Conservation (phyloP, 2,113 vertebrate genomes). For the Sander lucioperca region DNA sequence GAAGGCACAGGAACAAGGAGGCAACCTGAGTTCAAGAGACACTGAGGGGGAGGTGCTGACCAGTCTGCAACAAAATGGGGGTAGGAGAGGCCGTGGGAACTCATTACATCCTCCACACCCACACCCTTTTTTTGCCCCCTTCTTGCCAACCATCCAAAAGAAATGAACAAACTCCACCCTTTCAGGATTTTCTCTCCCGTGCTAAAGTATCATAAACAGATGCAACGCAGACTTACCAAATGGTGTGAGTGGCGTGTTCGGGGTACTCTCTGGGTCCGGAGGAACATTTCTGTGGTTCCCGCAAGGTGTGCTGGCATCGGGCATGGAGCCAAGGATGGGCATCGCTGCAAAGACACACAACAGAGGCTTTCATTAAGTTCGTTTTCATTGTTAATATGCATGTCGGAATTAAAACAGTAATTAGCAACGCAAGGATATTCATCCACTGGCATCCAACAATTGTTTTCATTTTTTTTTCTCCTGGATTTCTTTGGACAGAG, state of each 20-base stretch:
- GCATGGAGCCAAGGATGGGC: conserved; percentile 91
- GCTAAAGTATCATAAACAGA: conserved; percentile 80
- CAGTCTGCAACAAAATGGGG: conserved; percentile 84
- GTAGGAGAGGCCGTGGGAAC: conserved; percentile 84
- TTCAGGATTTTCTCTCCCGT: conserved; percentile 76
- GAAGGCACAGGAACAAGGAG: conserved; percentile 69
- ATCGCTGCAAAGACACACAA: conserved; percentile 87
- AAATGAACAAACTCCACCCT: conserved; percentile 85
- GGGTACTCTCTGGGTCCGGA: conserved; percentile 82
- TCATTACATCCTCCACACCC: conserved; percentile 80
- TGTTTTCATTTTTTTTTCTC: conserved; percentile 64
- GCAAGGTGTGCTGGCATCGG: conserved; percentile 90
- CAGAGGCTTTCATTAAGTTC: conserved; percentile 90
- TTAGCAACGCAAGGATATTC: conserved; percentile 77
- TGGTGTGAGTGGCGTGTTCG: conserved; percentile 70
- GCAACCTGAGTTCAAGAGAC: conserved; percentile 72
- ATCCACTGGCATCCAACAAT: conserved; percentile 65
- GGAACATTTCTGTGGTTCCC: conserved; percentile 86
- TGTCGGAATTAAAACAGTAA: conserved; percentile 74
- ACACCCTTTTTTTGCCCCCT: conserved; percentile 75
- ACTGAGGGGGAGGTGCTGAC: conserved; percentile 88
- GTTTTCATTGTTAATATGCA: conserved; percentile 80
- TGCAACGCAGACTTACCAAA: conserved; percentile 79
- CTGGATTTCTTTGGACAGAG: conserved; percentile 81
- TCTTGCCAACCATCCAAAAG: conserved; percentile 85